Conservation (phyloP, 2,113 vertebrate species). For the Aphyosemion australe region DNA sequence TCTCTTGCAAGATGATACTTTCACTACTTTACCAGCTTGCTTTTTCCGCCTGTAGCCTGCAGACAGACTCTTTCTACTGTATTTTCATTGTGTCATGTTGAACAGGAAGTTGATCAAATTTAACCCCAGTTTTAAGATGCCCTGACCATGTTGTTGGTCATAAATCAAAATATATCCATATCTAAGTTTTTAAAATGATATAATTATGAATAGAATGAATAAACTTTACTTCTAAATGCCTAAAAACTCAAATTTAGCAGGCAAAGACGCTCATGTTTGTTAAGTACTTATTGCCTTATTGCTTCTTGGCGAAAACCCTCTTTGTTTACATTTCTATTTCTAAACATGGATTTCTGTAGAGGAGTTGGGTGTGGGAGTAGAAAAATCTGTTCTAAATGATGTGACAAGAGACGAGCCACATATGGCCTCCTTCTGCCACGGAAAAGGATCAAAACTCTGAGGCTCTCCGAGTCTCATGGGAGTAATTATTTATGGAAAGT, state of each 20-base stretch:
- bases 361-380: slow-evolving; percentile 27
- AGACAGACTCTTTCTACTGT: slow-evolving; percentile 10
- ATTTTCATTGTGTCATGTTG: slow-evolving; percentile 1
- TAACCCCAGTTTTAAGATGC: not conserved
- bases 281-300: not conserved
- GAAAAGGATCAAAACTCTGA: slow-evolving; percentile 37
- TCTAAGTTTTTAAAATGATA: not conserved
- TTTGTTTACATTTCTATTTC: slow-evolving; percentile 31
- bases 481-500: slow-evolving; percentile 68
- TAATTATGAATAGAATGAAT: not conserved
- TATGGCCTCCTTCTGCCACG: slow-evolving; percentile 62
- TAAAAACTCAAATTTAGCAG: not conserved
- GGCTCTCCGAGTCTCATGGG: slow-evolving; percentile 36
- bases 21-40: slow-evolving; percentile 30
- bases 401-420: slow-evolving; percentile 63
- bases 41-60: slow-evolving; percentile 37
- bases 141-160: not conserved
- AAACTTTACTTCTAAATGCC: not conserved
- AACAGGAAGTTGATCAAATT: not conserved
- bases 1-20: slow-evolving; percentile 35
- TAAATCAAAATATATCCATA: not conserved
- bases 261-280: not conserved
- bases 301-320: not conserved
- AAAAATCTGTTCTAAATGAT: slow-evolving; percentile 50
- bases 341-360: slow-evolving; percentile 4